Percentiles rank a stretch among this genome's conserved stretches.
These are phyloP conservation scores for Augiades crinisus DNA, from an alignment of 2,888 invertebrate species.

Conservation along the genomic window DNA sequence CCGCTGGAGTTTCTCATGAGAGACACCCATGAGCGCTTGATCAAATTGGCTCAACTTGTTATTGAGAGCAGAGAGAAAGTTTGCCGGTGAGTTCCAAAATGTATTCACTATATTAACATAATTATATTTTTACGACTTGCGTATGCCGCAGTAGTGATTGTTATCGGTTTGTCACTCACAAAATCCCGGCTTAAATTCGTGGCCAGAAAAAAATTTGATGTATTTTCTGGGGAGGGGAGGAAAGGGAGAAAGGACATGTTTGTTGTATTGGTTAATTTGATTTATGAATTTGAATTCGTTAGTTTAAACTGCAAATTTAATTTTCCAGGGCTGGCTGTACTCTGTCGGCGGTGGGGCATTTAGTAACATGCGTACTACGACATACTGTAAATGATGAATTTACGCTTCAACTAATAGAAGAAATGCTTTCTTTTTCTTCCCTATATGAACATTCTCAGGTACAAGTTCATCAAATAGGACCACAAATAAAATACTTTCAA, in stretches of 20 bases:
- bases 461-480: no score
- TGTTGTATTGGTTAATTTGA: no score
- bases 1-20: conserved; percentile 87
- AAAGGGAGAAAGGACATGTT: no score
- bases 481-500: no score
- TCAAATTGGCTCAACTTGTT: conserved; percentile 68
- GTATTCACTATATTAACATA: not conserved
- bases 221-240: no score
- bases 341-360: conserved; percentile 53
- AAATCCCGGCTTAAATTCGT: no score
- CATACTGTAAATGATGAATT: conserved; percentile 50
- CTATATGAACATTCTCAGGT: conserved; percentile 67
- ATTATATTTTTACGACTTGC: no score
- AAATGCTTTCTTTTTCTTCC: conserved; percentile 61
- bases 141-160: no score
- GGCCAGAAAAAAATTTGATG: no score
- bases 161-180: no score
- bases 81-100: conserved; percentile 46
- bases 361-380: conserved; percentile 53
- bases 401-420: conserved; percentile 61
- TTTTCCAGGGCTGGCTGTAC: conserved; percentile 58
- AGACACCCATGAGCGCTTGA: conserved; percentile 85
- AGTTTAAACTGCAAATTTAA: not conserved
- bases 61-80: conserved; percentile 62
- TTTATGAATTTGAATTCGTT: no score